Evolutionary conservation across 2,797 vertebrate species (phyloP).

Genomic region (Chelidonichthys spinosus): DNA sequence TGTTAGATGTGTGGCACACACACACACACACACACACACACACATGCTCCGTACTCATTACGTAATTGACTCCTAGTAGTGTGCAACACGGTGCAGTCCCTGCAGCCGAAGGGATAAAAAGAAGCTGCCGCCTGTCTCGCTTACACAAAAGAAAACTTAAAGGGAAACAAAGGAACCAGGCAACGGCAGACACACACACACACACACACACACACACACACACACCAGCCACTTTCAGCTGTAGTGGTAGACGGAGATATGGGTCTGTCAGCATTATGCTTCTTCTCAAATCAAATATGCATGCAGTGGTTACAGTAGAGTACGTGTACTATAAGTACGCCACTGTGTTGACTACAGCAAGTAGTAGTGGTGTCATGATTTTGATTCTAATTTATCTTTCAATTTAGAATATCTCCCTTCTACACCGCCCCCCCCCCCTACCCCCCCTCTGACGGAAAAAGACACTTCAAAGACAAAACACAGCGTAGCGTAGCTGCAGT

Average conservation of each 20-base stretch:
- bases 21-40: not conserved
- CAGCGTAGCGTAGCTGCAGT: too few species aligned
- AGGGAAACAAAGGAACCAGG: slow-evolving; percentile 60
- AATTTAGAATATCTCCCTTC: too few species aligned
- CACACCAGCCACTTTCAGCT: slow-evolving; percentile 18
- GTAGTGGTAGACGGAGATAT: slow-evolving; percentile 14
- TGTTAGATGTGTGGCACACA: slow-evolving; percentile 5
- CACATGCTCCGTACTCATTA: slow-evolving; percentile 45
- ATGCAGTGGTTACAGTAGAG: slow-evolving; percentile 8
- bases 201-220: not conserved
- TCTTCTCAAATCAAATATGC: slow-evolving; percentile 21
- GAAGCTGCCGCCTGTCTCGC: slow-evolving; percentile 56
- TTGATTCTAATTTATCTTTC: too few species aligned
- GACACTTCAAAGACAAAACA: not conserved
- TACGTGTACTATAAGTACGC: not conserved
- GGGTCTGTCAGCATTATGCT: slow-evolving; percentile 17
- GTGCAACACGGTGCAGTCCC: slow-evolving; percentile 30
- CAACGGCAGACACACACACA: slow-evolving; percentile 25
- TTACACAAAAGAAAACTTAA: slow-evolving; percentile 54
- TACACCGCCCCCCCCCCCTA: too few species aligned
- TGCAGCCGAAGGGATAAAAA: slow-evolving; percentile 56
- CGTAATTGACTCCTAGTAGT: slow-evolving; percentile 52
- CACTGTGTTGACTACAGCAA: not conserved
- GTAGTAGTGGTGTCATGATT: too few species aligned
- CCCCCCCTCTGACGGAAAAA: not conserved